Base-by-base conservation (phyloP, 2,797 vertebrate species). In the Cirrhinus molitorella region DNA sequence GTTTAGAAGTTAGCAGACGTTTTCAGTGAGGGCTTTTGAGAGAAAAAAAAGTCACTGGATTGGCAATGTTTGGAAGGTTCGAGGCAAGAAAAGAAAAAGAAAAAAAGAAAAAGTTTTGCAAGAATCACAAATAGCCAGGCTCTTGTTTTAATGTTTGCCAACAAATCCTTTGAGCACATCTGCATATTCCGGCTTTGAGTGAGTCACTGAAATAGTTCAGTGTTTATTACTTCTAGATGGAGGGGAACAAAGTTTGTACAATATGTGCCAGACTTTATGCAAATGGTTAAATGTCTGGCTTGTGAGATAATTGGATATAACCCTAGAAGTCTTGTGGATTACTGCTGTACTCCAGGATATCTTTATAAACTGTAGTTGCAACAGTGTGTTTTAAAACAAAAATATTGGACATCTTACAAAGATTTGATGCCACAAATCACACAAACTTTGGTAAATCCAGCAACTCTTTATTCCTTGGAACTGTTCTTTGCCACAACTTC, bases 231-330 rank as follows among this genome's bases (percentile, higher is more conserved):
- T 72, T 73, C 47, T 73, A 31, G 47, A 73, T 73, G 28, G 71
- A 34, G 6, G 28, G 19, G 5, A 53, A 53, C 28, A 34, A 21
- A 34, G 47, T 73, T 34, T 73, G 47, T 49, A 53, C 47, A 13
- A 51, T 72, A 51, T 34, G 25, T 73, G 47, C 28, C 47, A 53
- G 47, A 53, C 49, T 73, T n/a, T 21, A 51, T 53, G 19, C 47
- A 73, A 34, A 73, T n/a, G 47, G 28, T 53, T 73, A 53, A 73
- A 73, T 73, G 28, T n/a, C 47, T 73, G 71, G 28, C 5, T 73
- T 8, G 25, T 13, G 17, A 31, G 47, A 72, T 72, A 51, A 31
- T 72, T 25, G 70, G 47, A 53, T 51, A 73, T 73, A 34, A 73
- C 17, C 28, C 11, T 53, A 28, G 47, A 73, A 53, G 47, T 11